Evolutionary conservation across 1,140 invertebrate species (phyloP).

Genomic region (Lasioglossum albipes): DNA sequence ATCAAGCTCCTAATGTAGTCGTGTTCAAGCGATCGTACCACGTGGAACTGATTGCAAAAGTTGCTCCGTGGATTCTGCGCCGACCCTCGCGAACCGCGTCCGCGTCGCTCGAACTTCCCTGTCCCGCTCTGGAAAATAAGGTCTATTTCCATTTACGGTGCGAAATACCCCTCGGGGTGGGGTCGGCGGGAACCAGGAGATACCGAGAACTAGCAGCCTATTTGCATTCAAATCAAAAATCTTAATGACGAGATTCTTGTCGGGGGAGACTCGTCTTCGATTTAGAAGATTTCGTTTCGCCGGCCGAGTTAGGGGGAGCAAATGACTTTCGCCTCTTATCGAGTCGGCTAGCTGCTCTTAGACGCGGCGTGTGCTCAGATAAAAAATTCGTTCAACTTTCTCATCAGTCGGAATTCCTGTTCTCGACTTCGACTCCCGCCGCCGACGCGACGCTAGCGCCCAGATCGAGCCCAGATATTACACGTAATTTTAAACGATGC

Average conservation of each 20-base stretch:
- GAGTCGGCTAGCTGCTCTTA: conserved; percentile 19
- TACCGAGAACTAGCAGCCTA: conserved; percentile 44
- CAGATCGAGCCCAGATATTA: background rate
- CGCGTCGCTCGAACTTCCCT: conserved; percentile 13
- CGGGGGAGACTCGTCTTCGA: conserved; percentile 45
- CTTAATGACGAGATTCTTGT: conserved; percentile 57
- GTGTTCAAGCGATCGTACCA: too few species aligned
- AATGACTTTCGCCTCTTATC: conserved; percentile 34
- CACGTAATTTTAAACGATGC: background rate
- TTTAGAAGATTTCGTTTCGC: conserved; percentile 53
- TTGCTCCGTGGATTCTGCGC: background rate
- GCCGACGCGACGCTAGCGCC: too few species aligned
- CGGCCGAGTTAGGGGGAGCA: conserved; percentile 22
- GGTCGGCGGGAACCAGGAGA: background rate
- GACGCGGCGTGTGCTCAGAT: conserved; percentile 5
- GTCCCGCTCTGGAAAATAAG: background rate
- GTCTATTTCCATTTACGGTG: conserved; percentile 36
- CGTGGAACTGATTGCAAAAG: conserved; percentile 14
- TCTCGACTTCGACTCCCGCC: background rate
- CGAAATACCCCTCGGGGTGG: conserved; percentile 34
- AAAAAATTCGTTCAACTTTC: conserved; percentile 42
- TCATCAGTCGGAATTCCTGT: conserved; percentile 5
- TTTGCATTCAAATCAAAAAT: conserved; percentile 65
- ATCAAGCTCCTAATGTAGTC: too few species aligned
- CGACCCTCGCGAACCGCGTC: background rate